phyloP scores from a whole-genome alignment of 2,888 invertebrate species.

The Athalia cordata region DNA sequence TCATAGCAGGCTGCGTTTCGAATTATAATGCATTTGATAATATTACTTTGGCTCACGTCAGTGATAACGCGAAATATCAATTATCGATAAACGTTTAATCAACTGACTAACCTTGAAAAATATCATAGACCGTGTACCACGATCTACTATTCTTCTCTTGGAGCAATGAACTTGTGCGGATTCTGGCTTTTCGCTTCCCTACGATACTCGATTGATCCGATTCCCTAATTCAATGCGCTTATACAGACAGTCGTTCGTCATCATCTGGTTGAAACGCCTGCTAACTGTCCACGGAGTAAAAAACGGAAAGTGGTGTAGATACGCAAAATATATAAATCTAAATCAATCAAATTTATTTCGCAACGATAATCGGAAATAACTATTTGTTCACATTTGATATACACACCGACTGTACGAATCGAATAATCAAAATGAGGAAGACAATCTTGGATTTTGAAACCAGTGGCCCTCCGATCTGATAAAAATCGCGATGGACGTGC shows the following conservation, averaged over 20 bases:
- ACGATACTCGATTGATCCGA: background rate
- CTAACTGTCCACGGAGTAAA: background rate
- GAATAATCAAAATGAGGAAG: background rate
- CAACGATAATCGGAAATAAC: no score
- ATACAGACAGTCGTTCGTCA: background rate
- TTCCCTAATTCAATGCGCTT: background rate
- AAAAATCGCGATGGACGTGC: background rate
- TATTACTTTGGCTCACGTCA: background rate
- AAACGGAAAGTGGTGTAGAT: no score
- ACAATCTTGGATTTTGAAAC: background rate
- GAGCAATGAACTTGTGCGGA: constrained; percentile 39
- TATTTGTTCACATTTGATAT: background rate
- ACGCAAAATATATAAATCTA: no score
- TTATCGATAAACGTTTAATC: constrained; percentile 37
- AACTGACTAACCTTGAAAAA: constrained; percentile 22
- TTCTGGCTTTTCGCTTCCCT: background rate
- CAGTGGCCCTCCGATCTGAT: no score
- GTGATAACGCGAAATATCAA: constrained; percentile 39
- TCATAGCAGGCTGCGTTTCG: background rate
- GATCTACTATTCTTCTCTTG: background rate
- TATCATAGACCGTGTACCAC: background rate
- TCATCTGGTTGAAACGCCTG: background rate
- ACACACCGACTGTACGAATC: background rate
- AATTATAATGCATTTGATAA: background rate
- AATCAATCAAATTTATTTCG: no score